Base-by-base conservation (phyloP, 2,797 vertebrate species). In the Oreochromis mossambicus region DNA sequence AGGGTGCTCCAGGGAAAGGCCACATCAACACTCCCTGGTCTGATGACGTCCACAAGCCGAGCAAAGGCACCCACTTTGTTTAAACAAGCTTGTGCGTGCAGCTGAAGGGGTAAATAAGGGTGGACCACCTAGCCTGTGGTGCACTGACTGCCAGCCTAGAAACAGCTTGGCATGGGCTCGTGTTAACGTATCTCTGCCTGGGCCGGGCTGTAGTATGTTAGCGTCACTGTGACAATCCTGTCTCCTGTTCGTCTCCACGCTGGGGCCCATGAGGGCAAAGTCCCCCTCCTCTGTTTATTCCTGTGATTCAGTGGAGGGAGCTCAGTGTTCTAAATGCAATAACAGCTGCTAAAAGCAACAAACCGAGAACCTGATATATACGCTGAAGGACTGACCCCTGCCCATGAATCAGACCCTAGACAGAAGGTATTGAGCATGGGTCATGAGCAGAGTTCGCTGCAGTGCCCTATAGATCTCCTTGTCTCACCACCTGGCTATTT, bases 341-440 rank as follows among this genome's bases (percentile, higher is more conserved):
- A 95, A 91, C 94, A 96, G 94, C 95, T 95, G 94, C 91, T 95
- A 89, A 92, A 91, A 91, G 91, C 92, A 95, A 94, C 92, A 95
- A 94, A 93, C 91, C 79, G 87, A 92, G 92, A 95, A 94, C 89
- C 92, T 95, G 94, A 95, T 94, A 93, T 92, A 93, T 90, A 92
- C 94, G 91, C 73, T 81, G 87, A 83, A 92, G 76, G 61, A 84
- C 79, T 91, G 93, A 92, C 92, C 90, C 81, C 78, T 80, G 90
- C 82, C 80, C 91, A 85, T 92, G 91, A 94, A 95, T 94, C 94
- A 95, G 87, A 61, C 52, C 78, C 26, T 11, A 80, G 91, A 90
- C 93, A 94, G 89, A 85, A 93, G 92, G 91, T 84, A 85, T 90
- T 90, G 76, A 91, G 82, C 9, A 5, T 10, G 36, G 90, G 87